These are phyloP conservation scores for Listrodromus nycthemerus DNA, from an alignment of 2,888 invertebrate genomes.

Conservation along the genomic window DNA sequence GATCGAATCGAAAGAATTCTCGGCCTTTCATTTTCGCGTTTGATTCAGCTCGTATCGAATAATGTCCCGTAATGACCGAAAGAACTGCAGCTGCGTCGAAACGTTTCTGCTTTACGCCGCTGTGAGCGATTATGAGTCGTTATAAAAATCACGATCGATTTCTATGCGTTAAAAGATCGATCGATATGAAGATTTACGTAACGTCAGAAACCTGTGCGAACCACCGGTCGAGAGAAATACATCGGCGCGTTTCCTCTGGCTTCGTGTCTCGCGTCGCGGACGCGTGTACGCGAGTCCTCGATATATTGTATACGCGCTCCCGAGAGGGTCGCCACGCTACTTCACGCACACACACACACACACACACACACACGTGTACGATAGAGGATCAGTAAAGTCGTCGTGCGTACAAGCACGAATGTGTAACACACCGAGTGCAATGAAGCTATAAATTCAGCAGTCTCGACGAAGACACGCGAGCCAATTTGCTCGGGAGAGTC, in stretches of 20 bases:
- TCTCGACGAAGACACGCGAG: constrained; percentile 79
- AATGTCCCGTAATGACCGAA: neutral
- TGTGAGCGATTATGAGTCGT: constrained; percentile 20
- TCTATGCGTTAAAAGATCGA: constrained; percentile 36
- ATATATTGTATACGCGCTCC: constrained; percentile 29
- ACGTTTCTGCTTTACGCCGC: neutral
- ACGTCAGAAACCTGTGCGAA: constrained; percentile 54
- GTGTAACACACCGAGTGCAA: constrained; percentile 74
- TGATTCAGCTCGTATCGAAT: neutral
- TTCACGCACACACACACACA: constrained; percentile 35
- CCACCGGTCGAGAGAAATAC: constrained; percentile 49
- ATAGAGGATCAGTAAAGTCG: constrained; percentile 20
- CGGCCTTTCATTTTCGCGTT: neutral
- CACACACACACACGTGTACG: constrained; percentile 37
- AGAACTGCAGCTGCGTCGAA: constrained; percentile 7
- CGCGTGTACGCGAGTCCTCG: constrained; percentile 59
- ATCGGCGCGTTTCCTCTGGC: constrained; percentile 51
- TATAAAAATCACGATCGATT: constrained; percentile 33
- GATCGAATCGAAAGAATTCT: no score
- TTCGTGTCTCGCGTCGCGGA: constrained; percentile 51
- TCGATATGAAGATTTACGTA: constrained; percentile 68
- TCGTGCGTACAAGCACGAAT: constrained; percentile 63
- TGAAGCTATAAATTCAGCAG: constrained; percentile 82
- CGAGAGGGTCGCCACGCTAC: constrained; percentile 37
- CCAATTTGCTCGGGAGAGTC: constrained; percentile 78